Evolutionary conservation across 35 echinoderm and acorn worm genomes (phyloP), one percentile per base, ranked within the genome.

Genomic region (Amphiura filiformis): DNA sequence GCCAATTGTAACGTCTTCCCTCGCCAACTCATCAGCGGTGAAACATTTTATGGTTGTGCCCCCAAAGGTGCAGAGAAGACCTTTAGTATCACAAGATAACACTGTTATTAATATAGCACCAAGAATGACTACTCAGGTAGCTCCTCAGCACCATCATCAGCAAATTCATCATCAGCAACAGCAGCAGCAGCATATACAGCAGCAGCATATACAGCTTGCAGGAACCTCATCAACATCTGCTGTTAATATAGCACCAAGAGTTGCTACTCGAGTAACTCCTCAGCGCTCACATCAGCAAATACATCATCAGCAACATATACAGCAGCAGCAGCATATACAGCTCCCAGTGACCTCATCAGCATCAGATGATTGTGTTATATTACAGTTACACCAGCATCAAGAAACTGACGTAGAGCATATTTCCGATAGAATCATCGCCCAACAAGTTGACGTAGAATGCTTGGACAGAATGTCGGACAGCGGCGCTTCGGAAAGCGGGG

Each of bases 391-490:
- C 31, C 83, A 85, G 83, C 1, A 37, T 65, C 35, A 47, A 32
- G 33, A 44, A 41, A n/a, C 20, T 32, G 23, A 39, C 40, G 35
- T 85, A 56, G 83, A 13, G 26, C 32, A 44, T 9, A 23, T 85
- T 18, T 61, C 32, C 1, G 83, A 85, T 36, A 34, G 3, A 26
- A 35, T 61, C 0, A 56, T 85, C 35, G 83, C 49, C 3, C 83
- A 70, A 33, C 35, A 85, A 32, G 56, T 85, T 20, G 56, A 85
- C 35, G 36, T 85, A 14, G 35, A 56, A 13, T 65, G 37, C 18
- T 36, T 20, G 0, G 83, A 85, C 83, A 70, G 26, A 11, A 70
- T 70, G 61, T 85, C 56, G n/a, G 83, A 23, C 17, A 61, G 64
- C 32, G 39, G 36, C 1, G 83, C 22, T 17, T 52, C 41, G 0